Conservation (phyloP, 2,113 vertebrate species). For the Sialia sialis region DNA sequence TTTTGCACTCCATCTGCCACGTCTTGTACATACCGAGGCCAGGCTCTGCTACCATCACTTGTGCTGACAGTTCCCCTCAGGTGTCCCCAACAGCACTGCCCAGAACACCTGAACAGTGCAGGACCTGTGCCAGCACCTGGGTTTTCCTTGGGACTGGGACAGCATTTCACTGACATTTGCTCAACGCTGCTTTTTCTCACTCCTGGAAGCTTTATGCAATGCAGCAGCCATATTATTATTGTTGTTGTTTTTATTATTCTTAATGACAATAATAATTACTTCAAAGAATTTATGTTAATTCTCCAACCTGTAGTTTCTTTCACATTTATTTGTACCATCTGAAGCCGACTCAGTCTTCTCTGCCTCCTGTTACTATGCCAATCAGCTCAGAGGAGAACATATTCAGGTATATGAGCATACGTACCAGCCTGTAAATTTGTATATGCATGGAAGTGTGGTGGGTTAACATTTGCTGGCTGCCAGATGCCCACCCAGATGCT, state of each 20-base stretch:
- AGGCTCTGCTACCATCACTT: not conserved
- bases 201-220: not conserved
- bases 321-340: not conserved
- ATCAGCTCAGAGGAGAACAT: not conserved
- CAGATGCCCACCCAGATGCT: not conserved
- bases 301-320: not conserved
- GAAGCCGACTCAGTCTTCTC: not conserved
- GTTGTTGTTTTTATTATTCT: not conserved
- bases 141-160: not conserved
- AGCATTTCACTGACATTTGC: not conserved
- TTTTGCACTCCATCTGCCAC: conserved; percentile 59
- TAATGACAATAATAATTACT: not conserved
- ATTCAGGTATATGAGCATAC: not conserved
- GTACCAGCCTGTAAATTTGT: not conserved
- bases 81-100: not conserved
- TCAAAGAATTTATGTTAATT: not conserved
- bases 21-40: conserved; percentile 19
- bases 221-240: not conserved
- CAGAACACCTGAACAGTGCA: not conserved
- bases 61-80: not conserved
- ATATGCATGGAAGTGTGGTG: fast-evolving
- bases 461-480: not conserved
- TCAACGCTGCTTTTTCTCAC: not conserved
- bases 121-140: not conserved
- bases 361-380: not conserved